Conservation (phyloP, 1,140 invertebrate species). For the Monochamus saltuarius region DNA sequence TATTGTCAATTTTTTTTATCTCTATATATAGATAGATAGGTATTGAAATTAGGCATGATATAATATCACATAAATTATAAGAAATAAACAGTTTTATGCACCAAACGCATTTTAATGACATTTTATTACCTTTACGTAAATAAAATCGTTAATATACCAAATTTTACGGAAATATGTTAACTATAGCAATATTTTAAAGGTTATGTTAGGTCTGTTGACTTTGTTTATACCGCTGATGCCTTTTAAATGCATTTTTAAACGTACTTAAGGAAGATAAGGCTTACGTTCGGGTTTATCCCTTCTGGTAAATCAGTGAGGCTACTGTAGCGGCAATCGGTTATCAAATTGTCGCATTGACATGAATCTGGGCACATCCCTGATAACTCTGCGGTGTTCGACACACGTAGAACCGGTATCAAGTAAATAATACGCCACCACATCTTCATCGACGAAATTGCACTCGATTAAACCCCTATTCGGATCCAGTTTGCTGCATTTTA, state of each 20-base stretch:
- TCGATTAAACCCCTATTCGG: conserved; percentile 8
- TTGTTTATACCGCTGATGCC: background rate
- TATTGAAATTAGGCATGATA: conserved; percentile 7
- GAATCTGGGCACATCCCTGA: conserved; percentile 23
- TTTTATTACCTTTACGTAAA: too few relatives aligned
- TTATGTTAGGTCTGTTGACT: conserved; percentile 17
- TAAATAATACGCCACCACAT: conserved; percentile 1
- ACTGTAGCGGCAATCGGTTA: conserved; percentile 26
- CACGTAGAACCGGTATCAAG: conserved; percentile 15
- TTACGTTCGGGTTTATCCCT: conserved; percentile 31
- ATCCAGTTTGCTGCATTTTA: background rate
- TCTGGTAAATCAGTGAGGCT: conserved; percentile 22
- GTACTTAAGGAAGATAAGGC: conserved; percentile 5
- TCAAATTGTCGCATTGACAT: conserved; percentile 26
- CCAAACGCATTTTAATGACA: background rate
- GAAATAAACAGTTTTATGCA: background rate
- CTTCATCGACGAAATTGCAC: conserved; percentile 11
- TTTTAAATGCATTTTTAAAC: conserved; percentile 6
- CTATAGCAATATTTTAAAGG: too few relatives aligned
- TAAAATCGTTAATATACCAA: too few relatives aligned
- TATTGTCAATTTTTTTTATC: background rate
- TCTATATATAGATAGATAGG: conserved; percentile 1
- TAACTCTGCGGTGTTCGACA: conserved; percentile 2
- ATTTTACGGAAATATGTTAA: too few relatives aligned
- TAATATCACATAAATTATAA: background rate